phyloP scores from a whole-genome alignment of 2,888 invertebrate genomes.

The Catocala sponsa region DNA sequence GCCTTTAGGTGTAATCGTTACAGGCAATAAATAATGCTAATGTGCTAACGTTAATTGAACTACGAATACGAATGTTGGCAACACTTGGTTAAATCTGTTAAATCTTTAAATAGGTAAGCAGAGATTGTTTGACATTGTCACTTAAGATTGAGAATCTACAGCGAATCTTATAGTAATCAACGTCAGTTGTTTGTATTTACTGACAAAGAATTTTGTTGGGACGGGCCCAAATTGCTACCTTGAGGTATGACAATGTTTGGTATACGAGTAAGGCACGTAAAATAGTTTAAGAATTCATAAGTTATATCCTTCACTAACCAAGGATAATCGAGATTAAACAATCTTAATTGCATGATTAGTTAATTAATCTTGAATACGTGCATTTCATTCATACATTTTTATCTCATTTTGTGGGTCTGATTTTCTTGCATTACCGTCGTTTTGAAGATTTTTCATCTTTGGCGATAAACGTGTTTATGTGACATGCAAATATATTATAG shows the following conservation, averaged over 20 bases:
- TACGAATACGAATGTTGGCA: conserved; percentile 44
- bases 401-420: no score
- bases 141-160: conserved; percentile 1
- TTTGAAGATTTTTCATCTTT: no score
- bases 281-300: no score
- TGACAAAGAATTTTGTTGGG: not conserved
- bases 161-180: conserved; percentile 3
- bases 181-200: not conserved
- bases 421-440: no score
- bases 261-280: no score
- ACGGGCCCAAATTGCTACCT: not conserved
- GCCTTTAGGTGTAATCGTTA: conserved; percentile 67
- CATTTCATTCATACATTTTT: no score
- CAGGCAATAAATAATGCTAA: conserved; percentile 67
- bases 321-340: no score
- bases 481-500: no score
- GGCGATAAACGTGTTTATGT: no score
- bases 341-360: no score
- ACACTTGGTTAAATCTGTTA: conserved; percentile 32
- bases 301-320: no score
- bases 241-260: not conserved
- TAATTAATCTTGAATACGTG: no score
- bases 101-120: conserved; percentile 24
- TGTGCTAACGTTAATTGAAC: conserved; percentile 67
- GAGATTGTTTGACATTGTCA: conserved; percentile 6